These are phyloP conservation scores for Balaeniceps rex DNA, from an alignment of 2,113 vertebrate genomes.

Conservation along the genomic window DNA sequence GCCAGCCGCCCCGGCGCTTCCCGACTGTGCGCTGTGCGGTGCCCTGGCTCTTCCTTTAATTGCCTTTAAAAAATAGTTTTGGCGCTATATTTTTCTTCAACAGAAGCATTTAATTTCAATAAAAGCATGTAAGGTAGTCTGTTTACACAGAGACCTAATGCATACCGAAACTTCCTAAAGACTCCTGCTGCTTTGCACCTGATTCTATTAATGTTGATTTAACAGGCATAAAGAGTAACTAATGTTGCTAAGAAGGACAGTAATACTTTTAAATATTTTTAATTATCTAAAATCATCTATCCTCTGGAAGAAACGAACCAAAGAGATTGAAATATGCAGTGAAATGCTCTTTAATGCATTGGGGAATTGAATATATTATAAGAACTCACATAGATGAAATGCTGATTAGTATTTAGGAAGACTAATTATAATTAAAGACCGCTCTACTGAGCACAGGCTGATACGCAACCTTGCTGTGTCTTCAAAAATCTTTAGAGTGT, in stretches of 20 bases:
- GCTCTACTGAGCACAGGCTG: neutral
- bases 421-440: constrained; percentile 11
- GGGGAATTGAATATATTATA: neutral
- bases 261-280: neutral
- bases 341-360: neutral
- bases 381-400: neutral
- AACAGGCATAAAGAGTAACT: neutral
- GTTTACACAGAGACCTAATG: neutral
- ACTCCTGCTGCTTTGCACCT: neutral
- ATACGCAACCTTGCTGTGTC: neutral
- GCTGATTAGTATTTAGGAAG: constrained; percentile 4
- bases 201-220: neutral
- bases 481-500: neutral
- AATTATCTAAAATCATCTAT: neutral
- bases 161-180: neutral
- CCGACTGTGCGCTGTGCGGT: accelerated
- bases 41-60: neutral
- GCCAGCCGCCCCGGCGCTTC: accelerated
- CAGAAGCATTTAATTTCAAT: neutral
- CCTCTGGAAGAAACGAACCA: neutral
- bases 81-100: neutral
- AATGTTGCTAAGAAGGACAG: neutral
- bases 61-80: neutral
- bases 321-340: neutral
- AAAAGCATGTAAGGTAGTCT: neutral